phyloP scores from a whole-genome alignment of 2,888 invertebrate species.

The Hirtodrosophila trivittata region DNA sequence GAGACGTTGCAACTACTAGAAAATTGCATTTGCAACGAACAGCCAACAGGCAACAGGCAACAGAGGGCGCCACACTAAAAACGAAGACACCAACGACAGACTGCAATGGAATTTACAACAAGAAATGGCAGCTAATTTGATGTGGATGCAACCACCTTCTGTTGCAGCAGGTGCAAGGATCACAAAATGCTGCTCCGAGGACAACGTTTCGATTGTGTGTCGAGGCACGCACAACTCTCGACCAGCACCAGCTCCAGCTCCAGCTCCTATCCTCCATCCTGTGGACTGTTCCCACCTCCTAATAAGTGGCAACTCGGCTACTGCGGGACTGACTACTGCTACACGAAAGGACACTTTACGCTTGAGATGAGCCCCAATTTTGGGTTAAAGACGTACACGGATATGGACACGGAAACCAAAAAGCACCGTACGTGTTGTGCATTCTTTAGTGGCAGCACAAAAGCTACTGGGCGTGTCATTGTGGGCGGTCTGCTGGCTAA shows the following conservation, averaged over 20 bases:
- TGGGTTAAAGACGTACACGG: constrained; percentile 50
- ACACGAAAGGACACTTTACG: constrained; percentile 76
- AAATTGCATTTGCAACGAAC: constrained; percentile 75
- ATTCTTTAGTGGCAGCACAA: constrained; percentile 36
- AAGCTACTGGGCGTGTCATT: constrained; percentile 13
- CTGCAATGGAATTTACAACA: constrained; percentile 56
- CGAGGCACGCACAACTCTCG: constrained; percentile 41
- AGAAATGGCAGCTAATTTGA: constrained; percentile 68
- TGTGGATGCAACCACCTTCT: constrained; percentile 25
- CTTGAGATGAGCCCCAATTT: constrained; percentile 65
- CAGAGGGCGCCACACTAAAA: constrained; percentile 69
- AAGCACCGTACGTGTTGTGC: constrained; percentile 65
- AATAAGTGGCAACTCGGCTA: constrained; percentile 22
- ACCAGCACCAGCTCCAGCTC: constrained; percentile 2
- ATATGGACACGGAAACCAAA: constrained; percentile 55
- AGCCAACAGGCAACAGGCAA: constrained; percentile 54
- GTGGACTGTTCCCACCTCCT: constrained; percentile 5
- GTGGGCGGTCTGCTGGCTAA: constrained; percentile 31
- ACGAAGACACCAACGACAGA: constrained; percentile 41
- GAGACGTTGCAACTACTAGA: constrained; percentile 57
- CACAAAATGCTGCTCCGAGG: constrained; percentile 69
- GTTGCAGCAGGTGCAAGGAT: constrained; percentile 75
- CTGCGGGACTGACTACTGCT: no score
- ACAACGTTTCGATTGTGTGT: constrained; percentile 42
- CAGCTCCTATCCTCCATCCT: background rate